Conservation (phyloP, 2,113 vertebrate genomes). For the Hyla sarda region DNA sequence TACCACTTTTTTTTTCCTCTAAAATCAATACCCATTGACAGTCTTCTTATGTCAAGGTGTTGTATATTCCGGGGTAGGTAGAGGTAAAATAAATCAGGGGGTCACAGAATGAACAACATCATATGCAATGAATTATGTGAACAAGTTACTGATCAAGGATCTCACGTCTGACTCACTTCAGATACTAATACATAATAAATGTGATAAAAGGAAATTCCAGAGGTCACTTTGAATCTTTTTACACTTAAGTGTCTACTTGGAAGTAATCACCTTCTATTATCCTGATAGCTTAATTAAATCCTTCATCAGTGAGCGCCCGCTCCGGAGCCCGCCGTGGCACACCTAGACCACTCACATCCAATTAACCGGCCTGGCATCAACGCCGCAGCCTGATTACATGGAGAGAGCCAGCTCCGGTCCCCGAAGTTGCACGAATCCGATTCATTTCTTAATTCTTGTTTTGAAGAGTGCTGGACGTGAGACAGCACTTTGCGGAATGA, state of each 20-base stretch:
- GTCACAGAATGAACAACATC: neutral
- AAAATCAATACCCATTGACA: neutral
- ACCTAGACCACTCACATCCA: constrained; percentile 44
- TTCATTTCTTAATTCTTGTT: neutral
- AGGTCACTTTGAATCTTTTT: neutral
- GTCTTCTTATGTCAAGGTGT: neutral
- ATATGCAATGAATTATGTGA: neutral
- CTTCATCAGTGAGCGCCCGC: constrained; percentile 31
- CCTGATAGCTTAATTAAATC: constrained; percentile 47
- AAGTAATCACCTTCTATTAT: constrained; percentile 37
- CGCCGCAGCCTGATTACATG: neutral
- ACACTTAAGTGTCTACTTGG: neutral
- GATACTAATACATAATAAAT: neutral
- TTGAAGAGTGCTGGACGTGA: neutral
- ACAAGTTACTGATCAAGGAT: neutral
- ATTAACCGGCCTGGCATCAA: constrained; percentile 40
- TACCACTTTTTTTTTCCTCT: neutral
- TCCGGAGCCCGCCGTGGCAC: neutral
- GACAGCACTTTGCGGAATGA: neutral
- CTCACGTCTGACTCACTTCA: neutral
- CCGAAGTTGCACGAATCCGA: neutral
- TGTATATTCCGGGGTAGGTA: neutral
- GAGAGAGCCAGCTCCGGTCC: neutral
- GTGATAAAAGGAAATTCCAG: neutral
- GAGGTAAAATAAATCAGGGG: neutral